Percentiles rank a stretch among this genome's conserved stretches.
Conservation (phyloP, 1,140 invertebrate genomes). For the Zelostemma sp. region DNA sequence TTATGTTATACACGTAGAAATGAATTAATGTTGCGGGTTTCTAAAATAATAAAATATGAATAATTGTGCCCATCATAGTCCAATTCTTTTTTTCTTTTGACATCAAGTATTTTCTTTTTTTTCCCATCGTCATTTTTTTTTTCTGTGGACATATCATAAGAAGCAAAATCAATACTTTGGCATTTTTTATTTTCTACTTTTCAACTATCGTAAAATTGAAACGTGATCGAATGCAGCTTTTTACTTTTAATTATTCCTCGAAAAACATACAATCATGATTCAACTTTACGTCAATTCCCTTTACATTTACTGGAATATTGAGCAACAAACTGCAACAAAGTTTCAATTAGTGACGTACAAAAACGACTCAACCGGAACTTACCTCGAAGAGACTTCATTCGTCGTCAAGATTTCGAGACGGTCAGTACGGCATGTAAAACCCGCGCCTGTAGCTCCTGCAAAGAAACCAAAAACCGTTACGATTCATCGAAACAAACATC, state of each 20-base stretch:
- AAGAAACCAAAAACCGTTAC: slow-evolving; percentile 13
- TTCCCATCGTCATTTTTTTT: slow-evolving; percentile 69
- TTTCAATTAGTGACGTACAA: background rate
- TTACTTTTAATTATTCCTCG: slow-evolving; percentile 18
- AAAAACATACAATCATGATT: slow-evolving; percentile 15
- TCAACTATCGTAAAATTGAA: slow-evolving; percentile 22
- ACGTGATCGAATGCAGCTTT: slow-evolving; percentile 19
- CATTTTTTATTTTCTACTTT: slow-evolving; percentile 10
- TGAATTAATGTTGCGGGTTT: slow-evolving; percentile 38
- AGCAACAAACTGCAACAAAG: too few species aligned
- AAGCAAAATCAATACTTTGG: slow-evolving; percentile 62
- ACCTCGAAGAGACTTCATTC: slow-evolving; percentile 55
- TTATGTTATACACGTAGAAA: slow-evolving; percentile 10
- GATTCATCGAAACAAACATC: too few species aligned
- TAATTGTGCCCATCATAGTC: slow-evolving; percentile 69
- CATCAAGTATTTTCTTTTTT: slow-evolving; percentile 68
- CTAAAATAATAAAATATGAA: slow-evolving; percentile 65
- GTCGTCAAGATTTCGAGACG: slow-evolving; percentile 55
- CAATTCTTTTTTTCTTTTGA: slow-evolving; percentile 69
- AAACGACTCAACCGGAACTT: slow-evolving; percentile 43
- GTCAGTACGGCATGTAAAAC: slow-evolving; percentile 70
- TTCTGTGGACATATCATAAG: slow-evolving; percentile 71
- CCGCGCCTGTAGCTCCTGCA: slow-evolving; percentile 67
- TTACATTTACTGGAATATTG: too few species aligned
- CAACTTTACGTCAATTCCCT: slow-evolving; percentile 13